These are phyloP conservation scores for Volucella bombylans DNA, from an alignment of 2,888 invertebrate genomes.

Conservation along the genomic window DNA sequence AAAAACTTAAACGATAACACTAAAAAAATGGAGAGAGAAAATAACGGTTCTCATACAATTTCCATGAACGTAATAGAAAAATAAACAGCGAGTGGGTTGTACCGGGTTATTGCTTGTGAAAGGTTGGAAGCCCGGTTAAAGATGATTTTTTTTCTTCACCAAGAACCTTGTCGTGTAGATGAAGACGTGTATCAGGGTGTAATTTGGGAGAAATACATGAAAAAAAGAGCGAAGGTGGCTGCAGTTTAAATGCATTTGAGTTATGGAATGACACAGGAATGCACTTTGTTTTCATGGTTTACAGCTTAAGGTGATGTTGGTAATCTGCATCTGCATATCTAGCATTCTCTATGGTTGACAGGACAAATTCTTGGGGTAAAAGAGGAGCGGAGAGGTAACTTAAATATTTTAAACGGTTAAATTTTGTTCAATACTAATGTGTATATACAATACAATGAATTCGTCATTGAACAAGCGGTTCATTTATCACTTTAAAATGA, in stretches of 20 bases:
- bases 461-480: too few relatives aligned
- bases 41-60: slow-evolving; percentile 23
- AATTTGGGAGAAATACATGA: slow-evolving; percentile 19
- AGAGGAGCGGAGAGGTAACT: too few relatives aligned
- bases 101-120: slow-evolving; percentile 12
- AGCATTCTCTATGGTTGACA: neutral
- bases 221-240: neutral
- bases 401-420: too few relatives aligned
- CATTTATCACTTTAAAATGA: too few relatives aligned
- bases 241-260: slow-evolving; percentile 24
- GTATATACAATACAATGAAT: too few relatives aligned
- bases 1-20: neutral
- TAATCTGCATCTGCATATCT: too few relatives aligned
- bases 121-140: neutral
- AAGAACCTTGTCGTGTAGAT: neutral
- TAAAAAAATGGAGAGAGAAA: neutral
- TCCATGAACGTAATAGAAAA: slow-evolving; percentile 51
- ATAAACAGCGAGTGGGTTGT: slow-evolving; percentile 27
- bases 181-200: neutral
- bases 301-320: neutral
- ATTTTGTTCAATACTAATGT: too few relatives aligned
- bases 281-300: slow-evolving; percentile 27
- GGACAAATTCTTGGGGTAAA: too few relatives aligned
- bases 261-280: slow-evolving; percentile 43
- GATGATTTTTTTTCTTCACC: slow-evolving; percentile 3